A percentile compares a stretch with the other conserved stretches of the same genome.
Conservation (phyloP, 1,140 invertebrate species). For the Lordiphosa collinella region DNA sequence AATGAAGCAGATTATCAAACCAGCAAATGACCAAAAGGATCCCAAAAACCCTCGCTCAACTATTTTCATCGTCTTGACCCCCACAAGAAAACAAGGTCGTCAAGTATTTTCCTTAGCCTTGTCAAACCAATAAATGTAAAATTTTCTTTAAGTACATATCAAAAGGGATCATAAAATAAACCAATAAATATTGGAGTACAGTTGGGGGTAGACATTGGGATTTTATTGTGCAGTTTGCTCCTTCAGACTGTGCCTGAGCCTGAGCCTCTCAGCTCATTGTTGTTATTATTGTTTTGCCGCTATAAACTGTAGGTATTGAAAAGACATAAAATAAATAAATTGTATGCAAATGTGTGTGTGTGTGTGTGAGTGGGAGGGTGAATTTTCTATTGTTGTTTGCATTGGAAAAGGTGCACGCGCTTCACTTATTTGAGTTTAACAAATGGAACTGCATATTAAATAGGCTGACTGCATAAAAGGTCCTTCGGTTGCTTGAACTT, state of each 20-base stretch:
- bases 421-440: constrained; percentile 41
- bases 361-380: constrained; percentile 10
- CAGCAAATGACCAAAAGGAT: constrained; percentile 58
- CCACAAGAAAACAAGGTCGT: constrained; percentile 25
- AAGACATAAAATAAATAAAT: constrained; percentile 74
- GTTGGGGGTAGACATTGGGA: constrained; percentile 35
- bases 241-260: constrained; percentile 18
- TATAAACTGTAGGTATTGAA: constrained; percentile 43
- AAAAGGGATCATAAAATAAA: constrained; percentile 75
- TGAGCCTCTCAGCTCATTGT: constrained; percentile 18
- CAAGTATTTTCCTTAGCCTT: constrained; percentile 47
- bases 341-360: constrained; percentile 58
- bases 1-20: constrained; percentile 73
- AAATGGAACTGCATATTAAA: constrained; percentile 67
- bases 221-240: constrained; percentile 65
- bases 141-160: constrained; percentile 74
- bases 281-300: constrained; percentile 44
- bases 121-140: constrained; percentile 76
- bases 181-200: constrained; percentile 65
- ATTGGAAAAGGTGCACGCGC: constrained; percentile 49
- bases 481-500: constrained; percentile 2
- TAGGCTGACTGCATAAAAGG: constrained; percentile 19
- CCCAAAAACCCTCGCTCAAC: constrained; percentile 11
- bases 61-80: constrained; percentile 27
- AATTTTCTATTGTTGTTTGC: constrained; percentile 46